Base-by-base conservation (phyloP, 2,797 vertebrate species). In the Rhinophrynus dorsalis region DNA sequence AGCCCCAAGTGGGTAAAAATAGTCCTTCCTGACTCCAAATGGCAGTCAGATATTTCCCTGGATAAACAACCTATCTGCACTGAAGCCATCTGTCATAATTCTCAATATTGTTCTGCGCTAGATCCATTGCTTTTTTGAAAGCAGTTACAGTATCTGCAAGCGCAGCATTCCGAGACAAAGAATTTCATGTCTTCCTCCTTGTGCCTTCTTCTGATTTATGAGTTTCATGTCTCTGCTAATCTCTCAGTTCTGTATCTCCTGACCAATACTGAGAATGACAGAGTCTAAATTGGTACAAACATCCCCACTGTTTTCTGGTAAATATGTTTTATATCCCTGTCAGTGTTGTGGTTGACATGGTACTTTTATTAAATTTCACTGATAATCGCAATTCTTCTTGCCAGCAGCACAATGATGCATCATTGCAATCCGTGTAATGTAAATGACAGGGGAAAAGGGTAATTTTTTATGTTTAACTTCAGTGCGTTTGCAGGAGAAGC, bases 281-380 rank as follows among this genome's bases (percentile, higher is more conserved):
- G 80, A 23, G 76, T 18, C 48, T 83, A 87, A 89, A 89, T 88
- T 87, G 83, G 79, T 87, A 84, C 84, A 87, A 1, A 57, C 23
- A 29, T 82, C 83, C 80, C 29, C 74, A 26, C 70, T 77, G 60
- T 73, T 35, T 82, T 48, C 63, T 73, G 74, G 63, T 74, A 83
- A 76, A 83, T 86, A 76, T 74, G 68, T 83, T 86, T 82, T 79
- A 80, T 68, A 68, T 76, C 79, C 1, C 0, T 75, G 71, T 84
- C 78, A 77, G 26, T 61, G 57, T 78, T 73, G 64, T 63, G 44
- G 27, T 27, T 57, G 42, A 56, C 58, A 48, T 18, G 59, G 56
- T 30, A 64, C 86, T 86, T 80, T 59, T 83, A 80, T 83, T 77
- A 81, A 82, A 84, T 84, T 83, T 81, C 82, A 80, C 75, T 79